Percentiles rank a stretch among this genome's conserved stretches.
These are phyloP conservation scores for Neodiprion pinetum DNA, from an alignment of 1,140 invertebrate species.

Conservation along the genomic window DNA sequence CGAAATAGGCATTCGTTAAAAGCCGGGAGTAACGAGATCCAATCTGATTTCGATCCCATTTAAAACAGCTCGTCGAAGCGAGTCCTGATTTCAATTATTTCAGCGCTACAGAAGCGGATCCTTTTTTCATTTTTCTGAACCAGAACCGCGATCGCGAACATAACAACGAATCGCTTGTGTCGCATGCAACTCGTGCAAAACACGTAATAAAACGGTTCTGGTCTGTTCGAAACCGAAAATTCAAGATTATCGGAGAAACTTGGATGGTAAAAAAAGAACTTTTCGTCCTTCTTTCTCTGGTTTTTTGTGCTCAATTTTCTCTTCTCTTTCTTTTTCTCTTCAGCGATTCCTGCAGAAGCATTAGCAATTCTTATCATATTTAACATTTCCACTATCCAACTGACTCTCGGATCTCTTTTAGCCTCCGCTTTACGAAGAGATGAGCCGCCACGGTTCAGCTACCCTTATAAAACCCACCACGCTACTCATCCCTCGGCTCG, in stretches of 20 bases:
- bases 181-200: no score
- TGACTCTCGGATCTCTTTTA: background rate
- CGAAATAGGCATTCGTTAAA: background rate
- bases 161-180: no score
- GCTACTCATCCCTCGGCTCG: background rate
- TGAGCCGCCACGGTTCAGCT: background rate
- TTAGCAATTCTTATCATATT: conserved; percentile 1
- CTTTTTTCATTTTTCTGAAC: no score
- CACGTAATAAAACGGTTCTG: no score
- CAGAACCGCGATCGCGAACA: no score
- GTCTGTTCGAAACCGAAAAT: no score
- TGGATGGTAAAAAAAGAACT: no score
- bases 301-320: no score
- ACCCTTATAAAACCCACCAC: background rate
- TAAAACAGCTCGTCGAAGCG: background rate
- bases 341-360: background rate
- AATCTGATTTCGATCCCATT: background rate
- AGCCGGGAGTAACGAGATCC: background rate
- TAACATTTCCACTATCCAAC: background rate
- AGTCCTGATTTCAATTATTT: background rate
- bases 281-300: background rate
- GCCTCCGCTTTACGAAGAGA: background rate
- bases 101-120: no score
- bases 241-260: no score
- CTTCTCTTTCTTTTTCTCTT: background rate